Evolutionary conservation across 1,140 invertebrate genomes (phyloP).

Genomic region (Vanessa atalanta): DNA sequence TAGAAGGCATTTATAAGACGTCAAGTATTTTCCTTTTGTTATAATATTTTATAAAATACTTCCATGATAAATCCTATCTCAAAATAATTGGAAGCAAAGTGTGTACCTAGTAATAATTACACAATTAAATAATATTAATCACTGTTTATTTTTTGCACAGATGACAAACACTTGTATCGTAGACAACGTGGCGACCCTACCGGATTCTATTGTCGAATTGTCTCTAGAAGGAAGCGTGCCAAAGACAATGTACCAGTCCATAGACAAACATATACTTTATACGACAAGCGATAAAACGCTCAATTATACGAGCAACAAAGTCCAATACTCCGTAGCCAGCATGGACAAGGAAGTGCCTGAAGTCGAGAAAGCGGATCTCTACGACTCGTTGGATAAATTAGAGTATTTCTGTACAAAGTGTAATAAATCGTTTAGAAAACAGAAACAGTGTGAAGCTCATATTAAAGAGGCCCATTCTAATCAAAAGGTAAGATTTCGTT

Average conservation of each 20-base stretch:
- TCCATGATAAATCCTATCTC: too few relatives aligned
- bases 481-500: constrained; percentile 59
- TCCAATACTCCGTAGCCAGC: constrained; percentile 64
- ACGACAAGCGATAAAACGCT: constrained; percentile 64
- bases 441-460: constrained; percentile 85
- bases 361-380: constrained; percentile 55
- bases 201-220: constrained; percentile 76
- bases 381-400: constrained; percentile 61
- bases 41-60: too few relatives aligned
- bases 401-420: constrained; percentile 82
- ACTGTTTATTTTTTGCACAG: constrained; percentile 51
- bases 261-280: constrained; percentile 72
- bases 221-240: constrained; percentile 75
- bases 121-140: not conserved
- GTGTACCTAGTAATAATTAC: too few relatives aligned
- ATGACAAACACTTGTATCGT: constrained; percentile 76
- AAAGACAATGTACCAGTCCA: constrained; percentile 73
- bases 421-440: constrained; percentile 83
- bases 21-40: too few relatives aligned
- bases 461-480: constrained; percentile 81
- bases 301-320: constrained; percentile 57
- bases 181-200: constrained; percentile 70
- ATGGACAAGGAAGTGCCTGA: constrained; percentile 59
- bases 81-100: not conserved
- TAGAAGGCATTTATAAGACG: too few relatives aligned